Percentiles rank a stretch among this genome's conserved stretches.
Evolutionary conservation across 2,113 vertebrate genomes (phyloP).

Genomic region (Sminthopsis crassicaudata): DNA sequence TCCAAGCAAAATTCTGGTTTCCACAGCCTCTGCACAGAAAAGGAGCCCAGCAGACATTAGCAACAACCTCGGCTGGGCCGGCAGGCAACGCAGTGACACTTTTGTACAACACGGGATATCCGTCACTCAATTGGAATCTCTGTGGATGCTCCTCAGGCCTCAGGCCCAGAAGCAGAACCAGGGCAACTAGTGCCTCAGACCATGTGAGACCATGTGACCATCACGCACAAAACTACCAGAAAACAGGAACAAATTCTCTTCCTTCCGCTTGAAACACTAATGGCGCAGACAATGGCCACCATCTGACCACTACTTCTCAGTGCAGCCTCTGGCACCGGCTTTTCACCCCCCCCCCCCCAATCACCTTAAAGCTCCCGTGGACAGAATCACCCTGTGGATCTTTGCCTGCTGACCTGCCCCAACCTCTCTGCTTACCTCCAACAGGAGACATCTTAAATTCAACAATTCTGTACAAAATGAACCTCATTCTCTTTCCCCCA

Average conservation of each 20-base stretch:
- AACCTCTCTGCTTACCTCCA: not conserved
- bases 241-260: not conserved
- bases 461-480: not conserved
- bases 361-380: no score
- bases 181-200: no score
- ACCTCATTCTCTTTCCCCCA: not conserved
- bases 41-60: not conserved
- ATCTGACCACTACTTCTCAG: not conserved
- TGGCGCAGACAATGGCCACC: not conserved
- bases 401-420: not conserved
- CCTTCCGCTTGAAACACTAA: no score
- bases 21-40: slow-evolving; percentile 91
- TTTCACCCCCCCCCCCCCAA: not conserved
- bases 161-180: not conserved
- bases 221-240: not conserved
- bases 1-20: slow-evolving; percentile 99
- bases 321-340: not conserved
- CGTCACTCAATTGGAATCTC: not conserved
- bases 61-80: not conserved
- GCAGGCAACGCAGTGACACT: not conserved
- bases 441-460: not conserved
- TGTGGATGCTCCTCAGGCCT: no score
- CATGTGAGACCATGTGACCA: no score
- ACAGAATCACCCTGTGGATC: no score
- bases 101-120: no score